Evolutionary conservation across 92 coral and sea anemone species (phyloP).

Genomic region (Phymanthus crucifer): DNA sequence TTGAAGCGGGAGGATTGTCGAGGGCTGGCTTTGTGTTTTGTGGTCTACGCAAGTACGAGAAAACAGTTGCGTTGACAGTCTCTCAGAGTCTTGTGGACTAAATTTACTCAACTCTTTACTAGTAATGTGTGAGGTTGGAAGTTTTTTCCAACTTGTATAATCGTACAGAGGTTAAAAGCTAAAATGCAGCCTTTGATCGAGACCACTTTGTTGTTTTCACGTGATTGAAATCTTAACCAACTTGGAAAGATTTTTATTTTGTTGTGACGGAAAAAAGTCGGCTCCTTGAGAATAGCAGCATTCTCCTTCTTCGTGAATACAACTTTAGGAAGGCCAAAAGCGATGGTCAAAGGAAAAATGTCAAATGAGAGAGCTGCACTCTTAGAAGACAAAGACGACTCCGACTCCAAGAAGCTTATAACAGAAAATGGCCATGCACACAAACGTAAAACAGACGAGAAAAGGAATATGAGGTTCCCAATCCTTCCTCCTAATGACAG

Average conservation of each 20-base stretch:
- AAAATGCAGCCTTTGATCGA: neutral
- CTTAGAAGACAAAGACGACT: slow-evolving; percentile 18
- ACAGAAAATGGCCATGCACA: neutral
- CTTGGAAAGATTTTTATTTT: neutral
- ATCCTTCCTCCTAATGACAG: neutral
- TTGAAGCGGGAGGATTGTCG: no score
- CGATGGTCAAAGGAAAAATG: slow-evolving; percentile 7
- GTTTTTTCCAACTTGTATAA: neutral
- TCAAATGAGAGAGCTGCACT: slow-evolving; percentile 18
- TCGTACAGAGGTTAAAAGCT: no score
- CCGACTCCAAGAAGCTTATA: no score
- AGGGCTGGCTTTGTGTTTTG: no score
- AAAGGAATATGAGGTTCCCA: neutral
- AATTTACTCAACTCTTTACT: no score
- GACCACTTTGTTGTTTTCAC: neutral
- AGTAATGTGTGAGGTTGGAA: no score
- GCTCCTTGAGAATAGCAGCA: neutral
- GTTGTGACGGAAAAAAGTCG: neutral
- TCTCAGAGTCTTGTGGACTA: no score
- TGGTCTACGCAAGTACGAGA: no score
- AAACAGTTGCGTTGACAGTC: no score
- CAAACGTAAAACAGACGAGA: no score
- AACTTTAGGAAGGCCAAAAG: neutral
- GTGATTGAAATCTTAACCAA: neutral
- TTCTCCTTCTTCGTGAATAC: neutral